Evolutionary conservation across 1,140 invertebrate species (phyloP).

Genomic region (Lineus longissimus): DNA sequence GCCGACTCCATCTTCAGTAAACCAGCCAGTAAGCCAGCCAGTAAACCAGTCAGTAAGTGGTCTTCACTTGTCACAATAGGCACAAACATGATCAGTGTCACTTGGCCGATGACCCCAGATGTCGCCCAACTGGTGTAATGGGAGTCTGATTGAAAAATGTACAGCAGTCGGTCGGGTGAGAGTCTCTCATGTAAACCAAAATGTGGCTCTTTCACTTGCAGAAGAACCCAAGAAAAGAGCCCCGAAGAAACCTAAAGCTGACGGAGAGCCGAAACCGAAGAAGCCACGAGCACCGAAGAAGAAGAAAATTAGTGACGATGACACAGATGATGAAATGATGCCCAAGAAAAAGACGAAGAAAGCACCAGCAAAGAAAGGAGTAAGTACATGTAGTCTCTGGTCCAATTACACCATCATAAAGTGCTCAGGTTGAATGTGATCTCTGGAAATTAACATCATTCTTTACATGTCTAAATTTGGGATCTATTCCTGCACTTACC

Average conservation of each 20-base stretch:
- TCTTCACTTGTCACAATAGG: not conserved
- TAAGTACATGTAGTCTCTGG: not conserved
- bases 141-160: no score
- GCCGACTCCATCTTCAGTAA: constrained; percentile 13
- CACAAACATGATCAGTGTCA: constrained; percentile 15
- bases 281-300: constrained; percentile 29
- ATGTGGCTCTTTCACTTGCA: constrained; percentile 9
- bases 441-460: no score
- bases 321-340: constrained; percentile 34
- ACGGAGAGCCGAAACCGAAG: constrained; percentile 11
- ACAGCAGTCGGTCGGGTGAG: no score
- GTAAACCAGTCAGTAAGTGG: not conserved
- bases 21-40: not conserved
- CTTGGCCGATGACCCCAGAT: not conserved
- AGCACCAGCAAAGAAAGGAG: constrained; percentile 27
- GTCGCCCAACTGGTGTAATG: no score
- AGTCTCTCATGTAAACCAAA: no score
- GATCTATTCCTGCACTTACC: no score
- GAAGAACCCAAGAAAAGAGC: constrained; percentile 18
- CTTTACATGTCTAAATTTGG: no score
- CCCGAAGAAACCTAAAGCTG: constrained; percentile 17
- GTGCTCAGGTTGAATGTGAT: no score
- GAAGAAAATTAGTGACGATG: constrained; percentile 29
- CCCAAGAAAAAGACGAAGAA: constrained; percentile 37
- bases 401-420: not conserved